Percentiles rank a stretch among this genome's conserved stretches.
phyloP scores from a whole-genome alignment of 1,140 invertebrate genomes.

The Penaeus japonicus region DNA sequence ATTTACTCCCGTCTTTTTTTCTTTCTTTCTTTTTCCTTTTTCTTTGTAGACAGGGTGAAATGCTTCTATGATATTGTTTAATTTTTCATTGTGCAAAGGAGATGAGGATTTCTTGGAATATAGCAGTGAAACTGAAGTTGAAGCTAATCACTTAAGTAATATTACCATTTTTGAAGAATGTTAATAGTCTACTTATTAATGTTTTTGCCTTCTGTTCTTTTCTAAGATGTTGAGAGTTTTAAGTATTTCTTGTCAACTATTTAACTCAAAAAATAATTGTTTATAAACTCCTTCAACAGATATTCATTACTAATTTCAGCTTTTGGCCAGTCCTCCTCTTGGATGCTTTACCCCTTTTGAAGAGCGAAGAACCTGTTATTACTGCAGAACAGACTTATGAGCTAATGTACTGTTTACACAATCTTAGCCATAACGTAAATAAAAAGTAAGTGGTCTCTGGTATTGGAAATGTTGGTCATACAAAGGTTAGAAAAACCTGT shows the following conservation, averaged over 20 bases:
- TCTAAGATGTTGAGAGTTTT: neutral
- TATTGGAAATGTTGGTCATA: neutral
- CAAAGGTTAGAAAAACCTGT: no score
- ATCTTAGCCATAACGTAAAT: neutral
- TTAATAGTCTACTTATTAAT: no score
- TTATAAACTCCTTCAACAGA: neutral
- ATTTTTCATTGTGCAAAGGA: no score
- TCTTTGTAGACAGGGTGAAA: no score
- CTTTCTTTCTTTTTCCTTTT: neutral
- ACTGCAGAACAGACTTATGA: constrained; percentile 48
- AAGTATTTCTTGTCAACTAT: no score
- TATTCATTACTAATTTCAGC: neutral
- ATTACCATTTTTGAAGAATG: no score
- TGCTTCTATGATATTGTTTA: no score
- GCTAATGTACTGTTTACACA: constrained; percentile 41
- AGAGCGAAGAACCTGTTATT: constrained; percentile 35
- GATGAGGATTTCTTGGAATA: no score
- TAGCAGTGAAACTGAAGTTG: no score
- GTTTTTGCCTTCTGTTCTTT: no score
- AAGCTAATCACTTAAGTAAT: no score
- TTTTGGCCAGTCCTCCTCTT: constrained; percentile 44
- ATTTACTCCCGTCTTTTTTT: neutral
- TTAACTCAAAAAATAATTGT: neutral
- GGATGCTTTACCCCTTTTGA: constrained; percentile 38
- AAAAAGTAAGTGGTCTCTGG: neutral